Percentiles rank a stretch among this genome's conserved stretches.
phyloP scores from a whole-genome alignment of 2,797 vertebrate genomes.

The Thunnus albacares region DNA sequence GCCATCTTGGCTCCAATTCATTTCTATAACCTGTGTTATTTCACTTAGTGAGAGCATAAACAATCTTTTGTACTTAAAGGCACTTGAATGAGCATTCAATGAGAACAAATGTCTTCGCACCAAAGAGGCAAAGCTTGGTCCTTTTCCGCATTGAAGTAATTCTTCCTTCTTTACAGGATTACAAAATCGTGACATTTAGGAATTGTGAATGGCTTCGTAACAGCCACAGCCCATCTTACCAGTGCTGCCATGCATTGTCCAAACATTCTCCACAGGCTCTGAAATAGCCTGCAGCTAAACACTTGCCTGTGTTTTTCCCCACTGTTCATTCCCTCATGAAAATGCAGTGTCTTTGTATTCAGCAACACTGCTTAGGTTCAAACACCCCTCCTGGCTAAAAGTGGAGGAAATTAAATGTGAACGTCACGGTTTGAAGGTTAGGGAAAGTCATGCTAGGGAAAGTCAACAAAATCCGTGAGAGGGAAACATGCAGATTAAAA shows the following conservation, averaged over 20 bases:
- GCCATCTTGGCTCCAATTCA: conserved; percentile 53
- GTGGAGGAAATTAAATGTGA: conserved; percentile 55
- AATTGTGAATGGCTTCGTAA: conserved; percentile 57
- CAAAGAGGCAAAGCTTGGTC: conserved; percentile 15
- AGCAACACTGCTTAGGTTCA: conserved; percentile 47
- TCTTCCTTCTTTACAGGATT: conserved; percentile 43
- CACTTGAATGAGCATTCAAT: conserved; percentile 42
- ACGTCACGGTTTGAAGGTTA: conserved; percentile 55
- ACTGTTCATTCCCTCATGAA: conserved; percentile 47
- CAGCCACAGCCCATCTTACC: conserved; percentile 42
- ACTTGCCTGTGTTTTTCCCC: conserved; percentile 33
- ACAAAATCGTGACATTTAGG: conserved; percentile 59
- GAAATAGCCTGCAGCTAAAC: conserved; percentile 56
- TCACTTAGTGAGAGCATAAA: conserved; percentile 30
- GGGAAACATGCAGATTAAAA: conserved; percentile 27
- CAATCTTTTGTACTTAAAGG: conserved; percentile 52
- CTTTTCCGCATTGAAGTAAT: conserved; percentile 35
- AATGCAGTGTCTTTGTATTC: conserved; percentile 59
- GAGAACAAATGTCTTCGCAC: conserved; percentile 52
- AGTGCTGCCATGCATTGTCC: conserved; percentile 48
- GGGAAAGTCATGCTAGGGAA: neutral
- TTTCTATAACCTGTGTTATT: conserved; percentile 60
- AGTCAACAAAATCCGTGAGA: conserved; percentile 16
- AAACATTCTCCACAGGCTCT: conserved; percentile 53
- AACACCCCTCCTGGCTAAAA: conserved; percentile 46